Percentiles rank a stretch among this genome's conserved stretches.
Conservation (phyloP, 2,113 vertebrate genomes). For the Hyperopisus bebe region DNA sequence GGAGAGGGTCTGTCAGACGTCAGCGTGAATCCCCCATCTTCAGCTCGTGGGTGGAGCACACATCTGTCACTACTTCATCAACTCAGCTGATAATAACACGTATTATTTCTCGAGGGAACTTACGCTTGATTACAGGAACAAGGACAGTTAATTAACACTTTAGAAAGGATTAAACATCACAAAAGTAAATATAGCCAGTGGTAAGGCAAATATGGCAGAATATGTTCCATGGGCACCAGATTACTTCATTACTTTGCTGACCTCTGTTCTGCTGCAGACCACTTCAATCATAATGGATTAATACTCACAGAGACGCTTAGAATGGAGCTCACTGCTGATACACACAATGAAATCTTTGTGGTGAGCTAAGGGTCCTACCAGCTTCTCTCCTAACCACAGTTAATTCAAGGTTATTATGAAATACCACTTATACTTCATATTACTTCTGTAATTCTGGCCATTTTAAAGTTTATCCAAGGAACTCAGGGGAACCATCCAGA, state of each 20-base stretch:
- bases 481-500: background rate
- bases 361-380: background rate
- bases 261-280: slow-evolving; percentile 12
- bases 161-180: background rate
- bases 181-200: background rate
- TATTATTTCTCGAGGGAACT: background rate
- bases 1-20: background rate
- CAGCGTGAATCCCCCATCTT: background rate
- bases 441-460: background rate
- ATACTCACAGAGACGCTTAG: background rate
- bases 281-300: slow-evolving; percentile 15
- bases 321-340: background rate
- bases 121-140: background rate
- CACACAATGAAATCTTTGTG: background rate
- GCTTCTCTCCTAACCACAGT: background rate
- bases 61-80: background rate
- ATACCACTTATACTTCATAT: background rate
- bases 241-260: slow-evolving; percentile 7
- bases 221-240: background rate
- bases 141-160: background rate
- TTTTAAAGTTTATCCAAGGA: background rate
- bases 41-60: background rate
- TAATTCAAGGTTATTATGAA: background rate
- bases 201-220: background rate
- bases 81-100: background rate